phyloP scores from a whole-genome alignment of 2,113 vertebrate genomes.

The Regulus satrapa region DNA sequence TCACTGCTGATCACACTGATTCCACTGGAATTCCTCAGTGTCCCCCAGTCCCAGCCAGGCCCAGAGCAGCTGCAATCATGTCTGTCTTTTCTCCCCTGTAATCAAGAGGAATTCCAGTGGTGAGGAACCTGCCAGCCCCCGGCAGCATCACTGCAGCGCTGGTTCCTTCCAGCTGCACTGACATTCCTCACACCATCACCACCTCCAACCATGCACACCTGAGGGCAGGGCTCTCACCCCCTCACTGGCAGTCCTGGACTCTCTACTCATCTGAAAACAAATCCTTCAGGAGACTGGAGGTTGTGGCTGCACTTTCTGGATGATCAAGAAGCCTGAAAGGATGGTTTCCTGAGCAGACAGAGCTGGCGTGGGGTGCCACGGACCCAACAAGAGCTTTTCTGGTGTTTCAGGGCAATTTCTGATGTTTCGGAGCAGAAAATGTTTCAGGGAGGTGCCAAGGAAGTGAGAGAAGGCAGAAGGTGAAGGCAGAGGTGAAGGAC shows the following conservation, averaged over 20 bases:
- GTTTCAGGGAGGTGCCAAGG: background rate
- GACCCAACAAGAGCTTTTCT: no score
- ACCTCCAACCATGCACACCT: background rate
- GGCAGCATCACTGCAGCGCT: accelerated
- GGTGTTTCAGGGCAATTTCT: background rate
- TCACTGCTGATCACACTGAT: accelerated
- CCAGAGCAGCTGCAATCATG: background rate
- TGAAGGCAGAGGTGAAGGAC: background rate
- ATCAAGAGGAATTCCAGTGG: accelerated
- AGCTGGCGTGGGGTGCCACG: background rate
- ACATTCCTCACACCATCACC: background rate
- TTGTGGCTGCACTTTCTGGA: accelerated
- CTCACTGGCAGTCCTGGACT: background rate
- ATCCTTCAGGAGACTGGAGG: background rate
- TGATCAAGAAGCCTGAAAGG: background rate
- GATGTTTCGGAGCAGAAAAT: background rate
- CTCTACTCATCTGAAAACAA: background rate
- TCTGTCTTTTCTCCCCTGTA: accelerated
- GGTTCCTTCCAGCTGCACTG: background rate
- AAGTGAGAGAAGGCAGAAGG: background rate
- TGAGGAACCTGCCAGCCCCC: background rate
- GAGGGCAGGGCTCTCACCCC: background rate
- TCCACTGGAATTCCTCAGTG: accelerated
- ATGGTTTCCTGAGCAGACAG: background rate
- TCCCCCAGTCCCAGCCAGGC: accelerated